Conservation (phyloP, 2,113 vertebrate genomes). For the Natator depressus region DNA sequence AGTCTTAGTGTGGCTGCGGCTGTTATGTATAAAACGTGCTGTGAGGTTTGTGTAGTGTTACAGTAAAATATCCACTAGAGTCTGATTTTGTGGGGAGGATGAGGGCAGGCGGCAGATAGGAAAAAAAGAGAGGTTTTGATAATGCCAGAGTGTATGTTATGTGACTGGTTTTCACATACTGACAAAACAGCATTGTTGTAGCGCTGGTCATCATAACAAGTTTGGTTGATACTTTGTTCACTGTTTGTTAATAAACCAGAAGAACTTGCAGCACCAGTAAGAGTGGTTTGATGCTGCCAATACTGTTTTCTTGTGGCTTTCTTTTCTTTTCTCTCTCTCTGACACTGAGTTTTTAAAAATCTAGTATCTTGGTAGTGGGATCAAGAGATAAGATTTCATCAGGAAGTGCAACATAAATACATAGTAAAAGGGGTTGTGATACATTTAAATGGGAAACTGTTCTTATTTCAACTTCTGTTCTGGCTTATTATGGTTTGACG, state of each 20-base stretch:
- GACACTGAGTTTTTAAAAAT: slow-evolving; percentile 41
- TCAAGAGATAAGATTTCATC: slow-evolving; percentile 70
- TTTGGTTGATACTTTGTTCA: background rate
- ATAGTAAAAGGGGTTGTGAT: slow-evolving; percentile 45
- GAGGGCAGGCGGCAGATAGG: background rate
- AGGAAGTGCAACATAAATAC: slow-evolving; percentile 44
- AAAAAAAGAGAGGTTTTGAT: background rate
- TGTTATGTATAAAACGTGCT: background rate
- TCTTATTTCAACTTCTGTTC: slow-evolving; percentile 34
- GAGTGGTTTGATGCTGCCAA: slow-evolving; percentile 53
- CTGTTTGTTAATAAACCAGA: slow-evolving; percentile 40
- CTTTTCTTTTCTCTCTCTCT: background rate
- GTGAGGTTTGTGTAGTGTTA: background rate
- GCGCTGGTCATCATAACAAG: background rate
- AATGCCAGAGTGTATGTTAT: background rate
- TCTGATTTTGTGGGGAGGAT: background rate
- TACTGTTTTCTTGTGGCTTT: slow-evolving; percentile 62
- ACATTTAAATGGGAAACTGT: slow-evolving; percentile 37
- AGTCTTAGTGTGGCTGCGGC: no score
- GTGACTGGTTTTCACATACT: slow-evolving; percentile 43
- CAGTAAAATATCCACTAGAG: background rate
- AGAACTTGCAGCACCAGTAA: slow-evolving; percentile 56
- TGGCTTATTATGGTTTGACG: background rate
- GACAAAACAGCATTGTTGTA: slow-evolving; percentile 40
- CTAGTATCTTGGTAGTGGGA: slow-evolving; percentile 61